Conservation (phyloP, 2,113 vertebrate species). For the Channa argus region DNA sequence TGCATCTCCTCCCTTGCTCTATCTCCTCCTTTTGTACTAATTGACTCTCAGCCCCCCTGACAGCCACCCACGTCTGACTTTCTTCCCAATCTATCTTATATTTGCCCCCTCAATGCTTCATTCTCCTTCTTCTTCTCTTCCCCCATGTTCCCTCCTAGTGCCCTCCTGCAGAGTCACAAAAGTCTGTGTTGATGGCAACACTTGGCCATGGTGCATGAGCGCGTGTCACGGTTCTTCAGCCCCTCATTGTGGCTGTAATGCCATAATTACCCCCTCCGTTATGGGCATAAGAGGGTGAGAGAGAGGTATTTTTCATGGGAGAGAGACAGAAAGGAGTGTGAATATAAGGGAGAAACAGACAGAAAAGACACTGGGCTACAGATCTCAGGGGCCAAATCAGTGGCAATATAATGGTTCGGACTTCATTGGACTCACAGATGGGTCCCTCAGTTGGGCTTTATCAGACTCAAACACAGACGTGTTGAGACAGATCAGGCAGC, state of each 20-base stretch:
- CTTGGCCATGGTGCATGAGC: conserved; percentile 50
- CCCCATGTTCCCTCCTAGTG: conserved; percentile 15
- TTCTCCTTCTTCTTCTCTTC: conserved; percentile 5
- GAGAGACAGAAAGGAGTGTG: conserved; percentile 5
- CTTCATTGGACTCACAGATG: conserved; percentile 71
- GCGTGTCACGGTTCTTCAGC: conserved; percentile 63
- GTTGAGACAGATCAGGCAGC: conserved; percentile 25
- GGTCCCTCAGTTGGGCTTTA: conserved; percentile 44
- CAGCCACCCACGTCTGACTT: conserved; percentile 28
- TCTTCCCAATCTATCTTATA: conserved; percentile 8
- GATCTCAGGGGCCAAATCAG: conserved; percentile 54
- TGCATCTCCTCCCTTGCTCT: background rate
- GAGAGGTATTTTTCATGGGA: conserved; percentile 12
- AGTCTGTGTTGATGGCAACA: conserved; percentile 56
- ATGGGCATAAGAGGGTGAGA: conserved; percentile 2
- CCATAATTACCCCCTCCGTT: conserved; percentile 69
- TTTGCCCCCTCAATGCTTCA: background rate
- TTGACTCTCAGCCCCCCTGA: conserved; percentile 44
- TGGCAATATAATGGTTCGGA: conserved; percentile 67
- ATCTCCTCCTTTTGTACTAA: conserved; percentile 28
- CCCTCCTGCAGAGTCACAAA: conserved; percentile 60
- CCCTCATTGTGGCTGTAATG: conserved; percentile 61
- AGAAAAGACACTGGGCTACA: conserved; percentile 14
- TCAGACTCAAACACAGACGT: conserved; percentile 31
- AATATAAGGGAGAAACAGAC: background rate